Conservation (phyloP, 2,888 invertebrate genomes). For the Hypercompe scribonia region DNA sequence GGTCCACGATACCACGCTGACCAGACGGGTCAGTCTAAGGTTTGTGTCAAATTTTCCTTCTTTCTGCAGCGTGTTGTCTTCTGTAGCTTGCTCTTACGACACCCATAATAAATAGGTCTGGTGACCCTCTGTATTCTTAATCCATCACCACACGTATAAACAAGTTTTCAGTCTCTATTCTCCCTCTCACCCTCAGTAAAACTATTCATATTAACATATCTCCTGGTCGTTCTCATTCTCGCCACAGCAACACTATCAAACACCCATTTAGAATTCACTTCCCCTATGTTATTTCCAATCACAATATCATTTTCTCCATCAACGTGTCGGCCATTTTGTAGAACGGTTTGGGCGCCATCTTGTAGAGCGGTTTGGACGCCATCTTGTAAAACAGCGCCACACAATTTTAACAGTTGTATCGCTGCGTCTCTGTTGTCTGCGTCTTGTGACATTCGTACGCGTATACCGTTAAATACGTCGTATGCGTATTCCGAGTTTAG, state of each 20-base stretch:
- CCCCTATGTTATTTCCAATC: constrained; percentile 60
- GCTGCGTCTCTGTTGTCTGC: constrained; percentile 67
- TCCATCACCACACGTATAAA: neutral
- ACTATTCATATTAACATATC: constrained; percentile 60
- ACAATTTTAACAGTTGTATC: constrained; percentile 63
- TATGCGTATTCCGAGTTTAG: constrained; percentile 71
- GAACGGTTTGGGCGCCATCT: constrained; percentile 30
- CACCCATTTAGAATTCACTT: constrained; percentile 75
- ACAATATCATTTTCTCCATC: constrained; percentile 50
- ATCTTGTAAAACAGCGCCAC: constrained; percentile 65
- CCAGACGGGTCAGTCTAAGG: too few relatives aligned
- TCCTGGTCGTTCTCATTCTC: constrained; percentile 68
- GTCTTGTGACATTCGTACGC: constrained; percentile 57
- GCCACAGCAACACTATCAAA: constrained; percentile 76
- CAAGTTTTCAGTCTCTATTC: constrained; percentile 14
- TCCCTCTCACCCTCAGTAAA: constrained; percentile 15
- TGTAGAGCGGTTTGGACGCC: too few relatives aligned
- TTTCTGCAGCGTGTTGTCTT: too few relatives aligned
- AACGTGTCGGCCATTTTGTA: constrained; percentile 10
- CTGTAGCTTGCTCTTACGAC: too few relatives aligned
- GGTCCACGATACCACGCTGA: too few relatives aligned
- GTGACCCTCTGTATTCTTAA: neutral
- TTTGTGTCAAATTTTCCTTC: too few relatives aligned
- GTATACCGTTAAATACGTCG: constrained; percentile 73
- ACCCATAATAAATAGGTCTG: too few relatives aligned